These are phyloP conservation scores for Leucosticte australis DNA, from an alignment of 2,113 vertebrate species.

Conservation along the genomic window DNA sequence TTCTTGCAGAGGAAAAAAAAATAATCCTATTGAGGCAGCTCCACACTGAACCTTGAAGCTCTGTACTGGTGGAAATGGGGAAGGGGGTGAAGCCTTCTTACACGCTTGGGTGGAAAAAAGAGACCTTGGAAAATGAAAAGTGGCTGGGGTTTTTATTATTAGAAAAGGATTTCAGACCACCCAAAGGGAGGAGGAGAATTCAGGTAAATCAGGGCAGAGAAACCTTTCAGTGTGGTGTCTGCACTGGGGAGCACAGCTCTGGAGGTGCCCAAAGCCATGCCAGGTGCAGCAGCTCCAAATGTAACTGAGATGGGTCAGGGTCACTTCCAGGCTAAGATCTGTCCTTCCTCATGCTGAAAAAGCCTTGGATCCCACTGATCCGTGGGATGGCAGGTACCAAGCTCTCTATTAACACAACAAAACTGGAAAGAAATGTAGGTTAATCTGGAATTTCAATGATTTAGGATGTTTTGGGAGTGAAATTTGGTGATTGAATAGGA, in stretches of 20 bases:
- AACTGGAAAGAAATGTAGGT: neutral
- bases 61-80: neutral
- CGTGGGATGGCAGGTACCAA: neutral
- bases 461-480: neutral
- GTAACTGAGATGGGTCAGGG: neutral
- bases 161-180: neutral
- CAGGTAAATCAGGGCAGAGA: neutral
- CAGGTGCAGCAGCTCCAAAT: neutral
- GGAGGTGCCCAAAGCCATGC: neutral
- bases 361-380: neutral
- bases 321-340: constrained; percentile 30
- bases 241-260: neutral
- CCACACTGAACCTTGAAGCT: neutral
- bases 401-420: neutral
- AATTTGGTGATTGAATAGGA: neutral
- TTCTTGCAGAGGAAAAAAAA: constrained; percentile 41
- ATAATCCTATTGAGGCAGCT: constrained; percentile 10
- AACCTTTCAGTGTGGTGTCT: rapidly evolving
- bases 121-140: neutral
- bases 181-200: neutral
- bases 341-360: neutral
- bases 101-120: neutral
- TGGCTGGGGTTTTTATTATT: neutral
- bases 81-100: neutral
- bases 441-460: neutral